phyloP scores from a whole-genome alignment of 64 coral and sea anemone species.

The Pachyseris speciosa region DNA sequence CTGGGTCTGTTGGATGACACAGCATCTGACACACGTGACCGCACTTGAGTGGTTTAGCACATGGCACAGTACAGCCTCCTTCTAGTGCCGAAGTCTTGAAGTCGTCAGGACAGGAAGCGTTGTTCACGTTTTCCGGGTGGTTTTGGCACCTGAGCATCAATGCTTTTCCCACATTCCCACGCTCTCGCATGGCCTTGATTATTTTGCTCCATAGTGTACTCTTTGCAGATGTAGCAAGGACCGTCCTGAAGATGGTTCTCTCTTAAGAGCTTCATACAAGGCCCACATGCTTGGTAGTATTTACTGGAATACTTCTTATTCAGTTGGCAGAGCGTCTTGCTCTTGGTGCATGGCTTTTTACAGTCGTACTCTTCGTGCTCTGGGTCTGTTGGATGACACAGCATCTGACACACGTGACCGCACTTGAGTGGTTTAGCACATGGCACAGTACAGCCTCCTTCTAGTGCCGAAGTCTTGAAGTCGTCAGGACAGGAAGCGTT shows the following conservation, averaged over 20 bases:
- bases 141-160: constrained; percentile 24
- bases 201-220: constrained; percentile 52
- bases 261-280: no score
- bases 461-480: constrained; percentile 31
- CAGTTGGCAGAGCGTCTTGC: neutral
- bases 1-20: constrained; percentile 56
- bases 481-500: constrained; percentile 6
- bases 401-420: constrained; percentile 54
- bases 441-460: constrained; percentile 50
- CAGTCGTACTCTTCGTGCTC: constrained; percentile 49
- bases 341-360: constrained; percentile 14
- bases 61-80: constrained; percentile 55
- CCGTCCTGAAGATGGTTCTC: no score
- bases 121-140: constrained; percentile 37
- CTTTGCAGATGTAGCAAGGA: no score
- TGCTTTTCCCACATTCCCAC: constrained; percentile 15
- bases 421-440: constrained; percentile 33
- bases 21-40: constrained; percentile 54
- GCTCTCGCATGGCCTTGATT: constrained; percentile 50
- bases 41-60: constrained; percentile 20
- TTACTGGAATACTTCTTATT: no score
- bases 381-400: constrained; percentile 56
- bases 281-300: no score
- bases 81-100: constrained; percentile 32
- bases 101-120: constrained; percentile 6